A percentile compares a stretch with the other conserved stretches of the same genome.
These are phyloP conservation scores for Silurus asotus DNA, from an alignment of 2,113 vertebrate genomes.

Conservation along the genomic window DNA sequence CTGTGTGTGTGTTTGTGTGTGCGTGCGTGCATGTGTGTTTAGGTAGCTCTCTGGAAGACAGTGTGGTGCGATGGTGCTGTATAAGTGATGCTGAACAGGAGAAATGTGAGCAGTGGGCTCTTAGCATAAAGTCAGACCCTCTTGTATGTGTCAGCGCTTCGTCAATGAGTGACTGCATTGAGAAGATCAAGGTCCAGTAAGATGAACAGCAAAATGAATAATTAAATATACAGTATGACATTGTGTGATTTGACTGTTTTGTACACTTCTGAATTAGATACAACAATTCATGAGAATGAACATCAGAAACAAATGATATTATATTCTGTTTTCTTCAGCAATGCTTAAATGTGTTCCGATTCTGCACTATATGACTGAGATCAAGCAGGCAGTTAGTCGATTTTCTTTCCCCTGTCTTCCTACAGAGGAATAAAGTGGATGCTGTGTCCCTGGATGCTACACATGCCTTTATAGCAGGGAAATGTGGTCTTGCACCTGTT, in stretches of 20 bases:
- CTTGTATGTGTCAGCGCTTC: constrained; percentile 80
- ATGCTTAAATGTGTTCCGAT: neutral
- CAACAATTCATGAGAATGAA: neutral
- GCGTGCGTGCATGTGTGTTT: constrained; percentile 31
- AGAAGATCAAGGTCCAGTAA: constrained; percentile 83
- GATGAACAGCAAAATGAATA: constrained; percentile 5
- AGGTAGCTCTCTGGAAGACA: constrained; percentile 88
- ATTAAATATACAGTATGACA: neutral
- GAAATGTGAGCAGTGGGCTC: constrained; percentile 88
- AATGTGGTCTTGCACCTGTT: constrained; percentile 84
- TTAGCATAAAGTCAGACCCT: constrained; percentile 81
- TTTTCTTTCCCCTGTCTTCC: constrained; percentile 13
- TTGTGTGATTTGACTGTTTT: neutral
- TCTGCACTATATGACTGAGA: neutral
- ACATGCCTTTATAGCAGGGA: constrained; percentile 82
- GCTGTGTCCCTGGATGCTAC: constrained; percentile 85
- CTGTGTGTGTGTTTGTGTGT: neutral
- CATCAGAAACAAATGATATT: neutral
- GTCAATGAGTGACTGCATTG: constrained; percentile 82
- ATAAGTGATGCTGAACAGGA: constrained; percentile 82
- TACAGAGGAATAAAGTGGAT: constrained; percentile 85
- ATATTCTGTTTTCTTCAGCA: neutral
- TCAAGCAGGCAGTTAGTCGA: neutral
- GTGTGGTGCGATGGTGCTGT: constrained; percentile 89
- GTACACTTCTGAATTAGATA: neutral